These are phyloP conservation scores for Sylvietta virens DNA, from an alignment of 2,113 vertebrate genomes.

Conservation along the genomic window DNA sequence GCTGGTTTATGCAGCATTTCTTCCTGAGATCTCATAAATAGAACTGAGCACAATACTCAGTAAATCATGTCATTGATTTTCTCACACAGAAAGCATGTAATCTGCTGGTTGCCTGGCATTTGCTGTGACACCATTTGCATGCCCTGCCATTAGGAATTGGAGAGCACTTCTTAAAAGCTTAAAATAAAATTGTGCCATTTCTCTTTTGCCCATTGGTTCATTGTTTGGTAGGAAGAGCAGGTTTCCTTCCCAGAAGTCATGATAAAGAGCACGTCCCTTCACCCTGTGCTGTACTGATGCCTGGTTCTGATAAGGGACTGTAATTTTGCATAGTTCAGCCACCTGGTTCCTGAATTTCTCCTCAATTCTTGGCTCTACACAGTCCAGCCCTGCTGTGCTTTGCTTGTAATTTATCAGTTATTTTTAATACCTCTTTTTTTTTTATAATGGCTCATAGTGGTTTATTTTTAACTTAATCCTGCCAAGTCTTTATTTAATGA, in stretches of 20 bases:
- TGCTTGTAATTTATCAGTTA: not conserved
- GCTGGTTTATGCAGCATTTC: constrained; percentile 3
- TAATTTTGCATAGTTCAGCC: not conserved
- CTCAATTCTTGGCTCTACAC: not conserved
- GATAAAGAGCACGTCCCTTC: not conserved
- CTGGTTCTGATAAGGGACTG: not conserved
- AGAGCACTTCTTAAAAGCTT: not conserved
- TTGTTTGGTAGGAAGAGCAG: not conserved
- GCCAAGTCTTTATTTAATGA: not conserved
- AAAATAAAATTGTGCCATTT: not conserved
- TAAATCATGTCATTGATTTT: constrained; percentile 2
- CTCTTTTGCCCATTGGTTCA: not conserved
- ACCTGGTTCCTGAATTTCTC: not conserved
- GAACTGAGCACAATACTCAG: not conserved
- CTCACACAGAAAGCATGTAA: not conserved
- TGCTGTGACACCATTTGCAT: not conserved
- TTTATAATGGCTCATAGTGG: not conserved
- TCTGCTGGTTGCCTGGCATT: not conserved
- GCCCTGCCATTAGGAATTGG: not conserved
- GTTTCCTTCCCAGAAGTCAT: not conserved
- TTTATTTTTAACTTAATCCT: not conserved
- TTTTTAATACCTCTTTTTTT: not conserved
- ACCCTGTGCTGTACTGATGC: not conserved
- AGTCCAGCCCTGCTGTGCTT: not conserved
- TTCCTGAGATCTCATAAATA: constrained; percentile 6